Base-by-base conservation (phyloP, 2,797 vertebrate genomes). In the Setipinna tenuifilis region DNA sequence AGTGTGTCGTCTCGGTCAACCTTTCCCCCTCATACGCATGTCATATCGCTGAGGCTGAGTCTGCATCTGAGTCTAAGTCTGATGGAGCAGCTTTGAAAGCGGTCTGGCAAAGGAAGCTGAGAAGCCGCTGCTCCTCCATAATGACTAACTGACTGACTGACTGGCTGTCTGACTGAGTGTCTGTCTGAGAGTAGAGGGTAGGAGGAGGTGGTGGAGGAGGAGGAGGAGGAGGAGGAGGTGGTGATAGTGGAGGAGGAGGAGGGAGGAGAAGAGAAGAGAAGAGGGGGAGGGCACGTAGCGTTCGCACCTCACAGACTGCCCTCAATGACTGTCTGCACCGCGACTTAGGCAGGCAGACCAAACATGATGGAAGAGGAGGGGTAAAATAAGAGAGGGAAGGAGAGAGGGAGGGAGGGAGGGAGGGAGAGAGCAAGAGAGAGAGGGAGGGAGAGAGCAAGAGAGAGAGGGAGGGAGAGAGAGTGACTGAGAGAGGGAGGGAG, bases 371-470 rank as follows among this genome's bases (percentile, higher is more conserved):
- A 28, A 19, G 50, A 83, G 82, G 54, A 61, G 19, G 14, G 25
- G 57, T 7, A 12, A 50, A 50, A 50, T 50, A 50, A n/a, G n/a
- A n/a, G n/a, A n/a, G n/a, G n/a, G n/a, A n/a, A n/a, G n/a, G n/a
- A n/a, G n/a, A n/a, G n/a, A n/a, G n/a, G n/a, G n/a, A n/a, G n/a
- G n/a, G 6, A 50, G 48, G 48, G 48, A 12, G 48, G 48, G 48
- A 50, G 48, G 48, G 12, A 12, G 48, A 50, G 48, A 50, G 48
- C 6, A 50, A 50, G 48, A 50, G 48, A 59, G 85, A 81, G 81
- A 68, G 25, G 61, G 28, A 85, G 84, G 21, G 68, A 75, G 31
- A 35, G 11, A 81, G 78, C 9, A 25, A 78, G 71, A 59, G 19
- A 59, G 19, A n/a, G 58, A 59, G 58, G n/a, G 35, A 50, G 48